Evolutionary conservation across 1,140 invertebrate genomes (phyloP), one percentile per base, ranked within the genome.

Genomic region (Gryllus bimaculatus): DNA sequence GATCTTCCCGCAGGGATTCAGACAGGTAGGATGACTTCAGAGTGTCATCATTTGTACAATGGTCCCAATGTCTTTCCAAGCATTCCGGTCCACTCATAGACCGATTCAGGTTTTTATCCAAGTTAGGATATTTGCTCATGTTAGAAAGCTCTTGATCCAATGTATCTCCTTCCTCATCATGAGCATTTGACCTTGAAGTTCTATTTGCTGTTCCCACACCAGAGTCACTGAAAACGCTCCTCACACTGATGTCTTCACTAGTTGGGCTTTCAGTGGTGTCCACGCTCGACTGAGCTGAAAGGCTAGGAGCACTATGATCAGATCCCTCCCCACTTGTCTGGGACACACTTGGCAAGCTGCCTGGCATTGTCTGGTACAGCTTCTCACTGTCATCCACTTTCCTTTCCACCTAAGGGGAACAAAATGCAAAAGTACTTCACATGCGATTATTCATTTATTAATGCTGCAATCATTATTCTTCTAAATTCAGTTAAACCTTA

Each of bases 81-180:
- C 90, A 91, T 82, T 91, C 91, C n/a, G 91, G 90, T n/a, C 91
- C 91, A 8, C 90, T 91, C 85, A 91, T 89, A 0, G 91, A 92
- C 54, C 91, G 88, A 84, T 91, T 91, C 18, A 92, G 85, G 15
- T 88, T 87, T 47, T 86, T 86, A 54, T 88, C 87, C 88, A 87
- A 89, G 80, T 85, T 85, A 77, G 86, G 87, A 76, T 89, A 87
- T 75, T 86, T 86, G 49, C 88, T 87, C 88, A 87, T 89, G 80
- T 85, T 85, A 76, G 86, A 87, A 77, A 88, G 87, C 76, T 54
- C 20, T 47, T 39, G 75, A 15, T 47, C 7, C 10, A 47, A 47
- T 39, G 8, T 76, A 77, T 77, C 47, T 48, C 10, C 39, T 12
- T 20, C 20, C 8, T 77, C n/a, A 54, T 48, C 21, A n/a, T 48